These are phyloP conservation scores for Intellagama lesueurii DNA, from an alignment of 2,797 vertebrate species.

Conservation along the genomic window DNA sequence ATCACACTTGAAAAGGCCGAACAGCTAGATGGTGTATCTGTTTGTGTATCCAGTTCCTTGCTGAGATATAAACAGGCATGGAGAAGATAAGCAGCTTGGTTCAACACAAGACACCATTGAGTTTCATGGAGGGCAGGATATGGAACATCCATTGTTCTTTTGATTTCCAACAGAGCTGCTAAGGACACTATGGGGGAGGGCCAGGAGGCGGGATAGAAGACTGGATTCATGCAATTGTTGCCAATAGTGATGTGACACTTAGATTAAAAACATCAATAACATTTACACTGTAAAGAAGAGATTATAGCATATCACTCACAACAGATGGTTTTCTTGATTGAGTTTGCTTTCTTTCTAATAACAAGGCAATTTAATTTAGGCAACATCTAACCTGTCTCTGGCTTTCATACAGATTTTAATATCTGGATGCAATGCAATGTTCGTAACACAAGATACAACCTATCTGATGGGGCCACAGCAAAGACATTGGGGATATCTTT, in stretches of 20 bases:
- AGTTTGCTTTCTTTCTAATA: slow-evolving; percentile 48
- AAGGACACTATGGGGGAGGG: not conserved
- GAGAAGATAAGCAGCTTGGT: not conserved
- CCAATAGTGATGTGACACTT: slow-evolving; percentile 5
- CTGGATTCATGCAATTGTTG: not conserved
- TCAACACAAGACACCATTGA: not conserved
- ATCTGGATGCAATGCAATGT: not conserved
- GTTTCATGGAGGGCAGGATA: not conserved
- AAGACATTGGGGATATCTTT: not conserved
- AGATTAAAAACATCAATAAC: slow-evolving; percentile 23
- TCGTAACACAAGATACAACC: not conserved
- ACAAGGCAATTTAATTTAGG: slow-evolving; percentile 35
- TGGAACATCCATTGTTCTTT: not conserved
- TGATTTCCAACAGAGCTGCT: not conserved
- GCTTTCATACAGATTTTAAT: slow-evolving; percentile 13
- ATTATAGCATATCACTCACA: not conserved
- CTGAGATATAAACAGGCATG: not conserved
- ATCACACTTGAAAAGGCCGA: not conserved
- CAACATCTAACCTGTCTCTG: not conserved
- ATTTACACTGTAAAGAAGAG: not conserved
- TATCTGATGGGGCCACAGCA: not conserved
- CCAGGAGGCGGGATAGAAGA: not conserved
- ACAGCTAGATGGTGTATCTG: not conserved
- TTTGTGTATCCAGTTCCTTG: not conserved
- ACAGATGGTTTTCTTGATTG: not conserved